phyloP scores from a whole-genome alignment of 2,113 vertebrate species.

The Nothocercus julius region DNA sequence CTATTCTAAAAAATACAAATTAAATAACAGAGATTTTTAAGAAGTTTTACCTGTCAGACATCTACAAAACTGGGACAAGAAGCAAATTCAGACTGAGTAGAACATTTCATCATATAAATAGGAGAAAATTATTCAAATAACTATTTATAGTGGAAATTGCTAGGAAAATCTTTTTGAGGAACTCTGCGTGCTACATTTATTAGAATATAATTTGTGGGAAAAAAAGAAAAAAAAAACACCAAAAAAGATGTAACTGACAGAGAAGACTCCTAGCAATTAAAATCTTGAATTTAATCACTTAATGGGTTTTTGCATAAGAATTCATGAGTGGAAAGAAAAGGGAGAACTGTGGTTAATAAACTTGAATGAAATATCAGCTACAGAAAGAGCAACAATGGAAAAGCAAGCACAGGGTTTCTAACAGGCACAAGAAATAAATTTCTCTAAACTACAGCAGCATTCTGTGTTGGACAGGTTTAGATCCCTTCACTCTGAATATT shows the following conservation, averaged over 20 bases:
- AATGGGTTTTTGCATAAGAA: not conserved
- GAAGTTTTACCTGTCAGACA: not conserved
- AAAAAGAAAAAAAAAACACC: not conserved
- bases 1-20: not conserved
- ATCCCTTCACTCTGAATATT: not conserved
- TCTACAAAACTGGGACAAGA: not conserved
- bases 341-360: not conserved
- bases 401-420: not conserved
- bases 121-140: not conserved
- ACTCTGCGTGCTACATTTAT: not conserved
- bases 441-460: not conserved
- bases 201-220: not conserved
- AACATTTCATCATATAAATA: not conserved
- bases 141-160: not conserved
- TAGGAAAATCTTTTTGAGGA: not conserved
- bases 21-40: too few relatives aligned
- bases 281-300: not conserved
- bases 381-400: not conserved
- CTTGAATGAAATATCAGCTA: not conserved
- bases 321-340: not conserved
- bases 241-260: not conserved
- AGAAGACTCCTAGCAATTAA: not conserved
- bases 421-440: not conserved
- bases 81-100: rapidly evolving
- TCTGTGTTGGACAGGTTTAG: not conserved